A percentile compares a stretch with the other conserved stretches of the same genome.
Evolutionary conservation across 2,888 invertebrate genomes (phyloP).

Genomic region (Amphipyra tragopoginis): DNA sequence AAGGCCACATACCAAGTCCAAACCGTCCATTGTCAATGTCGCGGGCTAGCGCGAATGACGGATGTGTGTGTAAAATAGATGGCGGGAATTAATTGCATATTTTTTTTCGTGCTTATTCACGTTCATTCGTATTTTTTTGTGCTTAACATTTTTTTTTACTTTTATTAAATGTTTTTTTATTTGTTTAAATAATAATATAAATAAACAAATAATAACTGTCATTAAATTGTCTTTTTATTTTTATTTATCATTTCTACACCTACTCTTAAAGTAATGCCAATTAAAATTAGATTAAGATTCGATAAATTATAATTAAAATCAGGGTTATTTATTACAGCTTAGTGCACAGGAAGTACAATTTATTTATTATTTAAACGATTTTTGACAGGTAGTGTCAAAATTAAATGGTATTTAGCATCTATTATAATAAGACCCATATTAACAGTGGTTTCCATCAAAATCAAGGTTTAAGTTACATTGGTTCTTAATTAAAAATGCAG

Average conservation of each 20-base stretch:
- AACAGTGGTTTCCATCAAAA: too few species aligned
- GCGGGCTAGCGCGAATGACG: slow-evolving; percentile 74
- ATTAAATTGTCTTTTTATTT: too few species aligned
- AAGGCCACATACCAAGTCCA: slow-evolving; percentile 88
- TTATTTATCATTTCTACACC: too few species aligned
- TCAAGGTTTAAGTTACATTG: neutral
- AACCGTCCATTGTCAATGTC: slow-evolving; percentile 88
- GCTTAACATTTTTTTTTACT: neutral
- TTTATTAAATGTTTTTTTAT: neutral
- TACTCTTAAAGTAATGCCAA: too few species aligned
- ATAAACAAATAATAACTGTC: too few species aligned
- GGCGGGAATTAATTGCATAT: slow-evolving; percentile 62
- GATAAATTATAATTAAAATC: neutral
- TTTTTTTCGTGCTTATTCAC: slow-evolving; percentile 12
- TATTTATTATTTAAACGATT: neutral
- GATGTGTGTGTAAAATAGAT: slow-evolving; percentile 73
- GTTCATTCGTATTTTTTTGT: neutral
- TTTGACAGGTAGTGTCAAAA: neutral
- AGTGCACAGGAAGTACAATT: neutral
- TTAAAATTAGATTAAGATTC: too few species aligned
- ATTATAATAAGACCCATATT: neutral
- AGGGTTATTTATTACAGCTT: neutral
- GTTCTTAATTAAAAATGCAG: neutral
- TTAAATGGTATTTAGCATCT: neutral
- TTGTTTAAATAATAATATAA: too few species aligned